Percentiles rank a stretch among this genome's conserved stretches.
phyloP scores from a whole-genome alignment of 2,888 invertebrate species.

The Megalurothrips usitatus region DNA sequence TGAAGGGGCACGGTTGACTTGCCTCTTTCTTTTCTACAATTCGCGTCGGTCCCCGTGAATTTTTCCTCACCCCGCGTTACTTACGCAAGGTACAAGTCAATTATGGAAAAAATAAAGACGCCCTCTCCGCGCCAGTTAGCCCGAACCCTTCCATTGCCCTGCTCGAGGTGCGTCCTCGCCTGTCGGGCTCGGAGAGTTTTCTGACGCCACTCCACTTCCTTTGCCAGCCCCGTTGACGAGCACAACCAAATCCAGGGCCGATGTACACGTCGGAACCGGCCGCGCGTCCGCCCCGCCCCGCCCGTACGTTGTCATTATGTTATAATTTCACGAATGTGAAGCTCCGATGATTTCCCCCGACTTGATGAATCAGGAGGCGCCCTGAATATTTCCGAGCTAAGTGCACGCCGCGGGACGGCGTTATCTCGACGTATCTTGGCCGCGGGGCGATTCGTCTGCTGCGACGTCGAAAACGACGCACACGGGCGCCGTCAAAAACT shows the following conservation, averaged over 20 bases:
- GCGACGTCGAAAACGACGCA: background rate
- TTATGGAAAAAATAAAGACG: background rate
- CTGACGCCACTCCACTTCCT: too few relatives aligned
- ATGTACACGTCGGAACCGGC: background rate
- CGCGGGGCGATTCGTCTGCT: background rate
- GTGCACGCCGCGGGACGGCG: background rate
- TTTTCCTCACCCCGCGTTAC: background rate
- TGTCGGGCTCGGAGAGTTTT: too few relatives aligned
- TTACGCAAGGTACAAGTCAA: background rate
- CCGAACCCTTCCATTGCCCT: too few relatives aligned
- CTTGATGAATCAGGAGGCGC: background rate
- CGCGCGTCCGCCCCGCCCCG: background rate
- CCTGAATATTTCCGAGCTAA: slow-evolving; percentile 3
- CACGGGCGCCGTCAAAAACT: background rate
- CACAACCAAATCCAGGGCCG: too few relatives aligned
- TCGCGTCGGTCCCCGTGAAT: background rate
- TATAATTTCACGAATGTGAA: background rate
- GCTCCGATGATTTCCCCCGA: slow-evolving; percentile 8
- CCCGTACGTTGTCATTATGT: slow-evolving; percentile 16
- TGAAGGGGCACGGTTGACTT: background rate
- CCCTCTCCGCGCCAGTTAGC: too few relatives aligned
- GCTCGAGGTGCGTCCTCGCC: background rate
- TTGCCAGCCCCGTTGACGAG: too few relatives aligned
- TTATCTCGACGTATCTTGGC: background rate
- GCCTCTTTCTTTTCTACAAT: background rate